These are phyloP conservation scores for Rhopalosiphum nymphaeae DNA, from an alignment of 2,888 invertebrate genomes.

Conservation along the genomic window DNA sequence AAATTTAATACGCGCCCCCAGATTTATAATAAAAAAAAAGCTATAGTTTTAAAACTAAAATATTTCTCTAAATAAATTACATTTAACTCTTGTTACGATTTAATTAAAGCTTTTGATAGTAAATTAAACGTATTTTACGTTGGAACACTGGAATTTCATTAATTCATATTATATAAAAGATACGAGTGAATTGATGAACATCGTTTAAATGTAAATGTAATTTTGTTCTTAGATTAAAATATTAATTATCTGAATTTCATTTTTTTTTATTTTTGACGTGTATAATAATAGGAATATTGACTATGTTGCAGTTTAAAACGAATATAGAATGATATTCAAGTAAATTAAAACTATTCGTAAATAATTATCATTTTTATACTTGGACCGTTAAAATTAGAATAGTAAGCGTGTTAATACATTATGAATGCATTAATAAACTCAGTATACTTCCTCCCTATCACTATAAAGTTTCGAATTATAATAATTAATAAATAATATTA, in stretches of 20 bases:
- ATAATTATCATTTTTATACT: background rate
- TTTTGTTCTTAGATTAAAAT: background rate
- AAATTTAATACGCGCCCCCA: background rate
- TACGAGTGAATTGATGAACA: background rate
- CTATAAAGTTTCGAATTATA: background rate
- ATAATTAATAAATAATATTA: background rate
- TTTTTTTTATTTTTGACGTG: background rate
- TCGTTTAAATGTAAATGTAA: background rate
- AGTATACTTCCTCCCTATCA: background rate
- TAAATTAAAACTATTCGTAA: background rate
- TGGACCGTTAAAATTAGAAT: background rate
- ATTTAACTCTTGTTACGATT: conserved; percentile 6
- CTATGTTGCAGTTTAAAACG: background rate
- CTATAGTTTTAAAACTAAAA: background rate
- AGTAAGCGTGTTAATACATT: background rate
- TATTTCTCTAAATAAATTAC: background rate
- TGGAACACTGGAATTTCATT: background rate
- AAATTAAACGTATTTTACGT: background rate
- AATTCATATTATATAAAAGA: background rate
- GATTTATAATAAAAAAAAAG: background rate
- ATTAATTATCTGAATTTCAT: background rate
- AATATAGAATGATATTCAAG: background rate
- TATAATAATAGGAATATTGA: background rate
- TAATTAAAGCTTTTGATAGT: background rate
- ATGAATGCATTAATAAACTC: background rate